Evolutionary conservation across 2,888 invertebrate genomes (phyloP).

Genomic region (Eremobia ochroleuca): DNA sequence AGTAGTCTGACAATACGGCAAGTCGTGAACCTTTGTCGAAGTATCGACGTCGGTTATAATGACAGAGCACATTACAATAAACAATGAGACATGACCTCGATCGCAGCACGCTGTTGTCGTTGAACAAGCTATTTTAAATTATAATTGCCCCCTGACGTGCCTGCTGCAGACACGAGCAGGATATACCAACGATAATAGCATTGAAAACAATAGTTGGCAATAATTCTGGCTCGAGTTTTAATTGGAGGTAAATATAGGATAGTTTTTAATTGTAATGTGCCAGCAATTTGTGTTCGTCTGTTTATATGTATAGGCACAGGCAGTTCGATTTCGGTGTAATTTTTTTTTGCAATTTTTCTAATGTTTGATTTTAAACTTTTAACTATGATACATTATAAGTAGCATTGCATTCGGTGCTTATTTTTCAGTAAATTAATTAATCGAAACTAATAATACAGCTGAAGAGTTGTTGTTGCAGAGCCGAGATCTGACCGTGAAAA

Average conservation of each 20-base stretch:
- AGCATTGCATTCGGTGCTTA: background rate
- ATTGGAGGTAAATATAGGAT: conserved; percentile 60
- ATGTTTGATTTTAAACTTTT: background rate
- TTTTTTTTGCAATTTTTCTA: background rate
- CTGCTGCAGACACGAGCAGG: conserved; percentile 69
- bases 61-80: conserved; percentile 75
- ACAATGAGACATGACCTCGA: conserved; percentile 75
- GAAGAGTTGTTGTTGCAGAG: too few relatives aligned
- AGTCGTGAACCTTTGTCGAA: conserved; percentile 43
- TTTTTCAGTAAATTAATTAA: background rate
- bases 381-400: background rate
- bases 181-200: conserved; percentile 64
- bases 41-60: conserved; percentile 68
- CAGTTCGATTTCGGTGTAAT: conserved; percentile 13
- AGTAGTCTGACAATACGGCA: conserved; percentile 34
- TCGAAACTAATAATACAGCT: background rate
- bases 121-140: conserved; percentile 75
- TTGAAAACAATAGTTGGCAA: conserved; percentile 66
- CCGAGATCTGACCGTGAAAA: too few relatives aligned
- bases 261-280: conserved; percentile 54
- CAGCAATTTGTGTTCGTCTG: conserved; percentile 47
- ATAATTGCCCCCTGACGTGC: conserved; percentile 77
- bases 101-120: conserved; percentile 63
- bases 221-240: conserved; percentile 61
- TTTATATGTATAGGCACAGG: conserved; percentile 27